Conservation (phyloP, 2,113 vertebrate species). For the Camarhynchus parvulus region DNA sequence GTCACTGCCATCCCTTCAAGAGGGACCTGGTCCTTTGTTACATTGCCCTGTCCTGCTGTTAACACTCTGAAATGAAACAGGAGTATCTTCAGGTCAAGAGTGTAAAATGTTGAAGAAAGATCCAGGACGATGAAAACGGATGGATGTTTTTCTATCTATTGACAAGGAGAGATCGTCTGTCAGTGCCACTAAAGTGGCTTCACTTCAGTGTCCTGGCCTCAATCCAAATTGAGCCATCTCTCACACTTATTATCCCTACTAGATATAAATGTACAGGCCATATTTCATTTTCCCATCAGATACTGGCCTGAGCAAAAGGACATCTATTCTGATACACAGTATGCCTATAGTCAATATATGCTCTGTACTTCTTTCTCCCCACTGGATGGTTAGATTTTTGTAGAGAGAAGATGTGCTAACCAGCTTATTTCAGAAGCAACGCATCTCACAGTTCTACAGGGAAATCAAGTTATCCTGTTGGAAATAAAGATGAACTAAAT, state of each 20-base stretch:
- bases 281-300: neutral
- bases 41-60: neutral
- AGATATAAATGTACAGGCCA: neutral
- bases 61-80: neutral
- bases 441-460: neutral
- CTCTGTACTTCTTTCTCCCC: neutral
- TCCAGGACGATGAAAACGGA: neutral
- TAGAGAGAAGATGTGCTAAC: neutral
- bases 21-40: neutral
- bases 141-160: constrained; percentile 8
- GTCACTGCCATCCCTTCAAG: neutral
- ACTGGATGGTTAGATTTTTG: neutral
- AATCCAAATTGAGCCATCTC: neutral
- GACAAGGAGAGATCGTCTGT: neutral
- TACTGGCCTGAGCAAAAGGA: neutral
- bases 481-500: constrained; percentile 26
- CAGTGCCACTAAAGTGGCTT: neutral
- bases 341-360: neutral
- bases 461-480: neutral
- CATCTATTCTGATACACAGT: neutral
- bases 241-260: neutral
- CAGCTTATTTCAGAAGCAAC: neutral
- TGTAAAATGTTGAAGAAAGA: neutral
- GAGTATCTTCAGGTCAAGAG: neutral
- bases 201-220: neutral